Base-by-base conservation (phyloP, 2,888 invertebrate species). In the Mayetiola destructor region DNA sequence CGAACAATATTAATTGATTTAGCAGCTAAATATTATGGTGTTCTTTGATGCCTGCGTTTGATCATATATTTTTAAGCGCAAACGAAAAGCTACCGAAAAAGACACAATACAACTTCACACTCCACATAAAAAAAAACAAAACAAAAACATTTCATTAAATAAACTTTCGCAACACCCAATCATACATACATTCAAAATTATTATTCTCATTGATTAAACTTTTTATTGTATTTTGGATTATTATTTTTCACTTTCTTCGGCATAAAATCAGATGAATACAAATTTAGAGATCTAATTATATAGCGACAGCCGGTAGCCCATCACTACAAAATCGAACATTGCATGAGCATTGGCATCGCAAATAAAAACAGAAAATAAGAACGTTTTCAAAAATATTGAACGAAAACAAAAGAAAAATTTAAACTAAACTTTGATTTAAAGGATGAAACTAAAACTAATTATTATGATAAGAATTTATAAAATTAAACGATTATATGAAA, bases 401-500 rank as follows among this genome's bases (percentile, higher is more conserved):
- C 12, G 36, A 5, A 12, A 12, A 36, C 3, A 10, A 39, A 39
- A 39, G 10, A 23, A 21, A 21, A 48, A 48, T 27, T 27, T 27
- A n/a, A 48, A 42, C 8, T 23, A 42, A 21, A 42, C 21, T 23
- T 4, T 6, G 27, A 48, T 48, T 48, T 48, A 48, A 27, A 48
- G 23, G 27, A 48, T 27, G 23, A 48, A 27, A 27, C 23, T 27
- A 27, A 27, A 48, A 27, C 23, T 48, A 27, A 48, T 27, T 48
- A 48, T 16, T 36, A 27, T 48, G 27, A 16, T 48, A 48, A 48
- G 48, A 48, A 48, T 48, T 48, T 48, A 48, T 48, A 48, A 48
- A 48, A 27, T 27, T 27, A 48, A 48, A 37, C 4, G 4, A 12
- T n/a, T n/a, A 14, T n/a, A 37, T 37, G 37, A 48, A 48, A 48